Conservation (phyloP, 2,113 vertebrate genomes). For the Thamnophis sirtalis region DNA sequence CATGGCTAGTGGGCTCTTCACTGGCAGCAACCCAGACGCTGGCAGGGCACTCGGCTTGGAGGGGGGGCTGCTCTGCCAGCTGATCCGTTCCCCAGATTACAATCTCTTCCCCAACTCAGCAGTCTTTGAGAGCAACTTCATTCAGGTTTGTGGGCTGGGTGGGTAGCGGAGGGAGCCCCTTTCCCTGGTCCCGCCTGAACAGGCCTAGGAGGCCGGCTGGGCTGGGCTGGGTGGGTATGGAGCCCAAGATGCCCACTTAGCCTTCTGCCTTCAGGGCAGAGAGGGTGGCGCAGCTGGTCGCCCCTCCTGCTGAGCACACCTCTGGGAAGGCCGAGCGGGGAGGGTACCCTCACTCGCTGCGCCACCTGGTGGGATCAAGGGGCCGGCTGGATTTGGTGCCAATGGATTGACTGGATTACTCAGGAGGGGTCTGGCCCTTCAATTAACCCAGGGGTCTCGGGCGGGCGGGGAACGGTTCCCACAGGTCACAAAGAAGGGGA, state of each 20-base stretch:
- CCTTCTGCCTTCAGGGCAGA: not conserved
- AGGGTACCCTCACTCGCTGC: not conserved
- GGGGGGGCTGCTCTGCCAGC: constrained; percentile 57
- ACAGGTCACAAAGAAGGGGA: constrained; percentile 49
- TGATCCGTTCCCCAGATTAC: constrained; percentile 64
- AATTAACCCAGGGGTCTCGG: not conserved
- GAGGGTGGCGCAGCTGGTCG: not conserved
- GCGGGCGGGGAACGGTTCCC: not conserved
- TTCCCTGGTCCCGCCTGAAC: not conserved
- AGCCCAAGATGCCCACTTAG: not conserved
- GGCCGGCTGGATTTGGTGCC: not conserved
- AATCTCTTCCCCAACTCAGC: constrained; percentile 55
- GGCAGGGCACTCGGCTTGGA: constrained; percentile 55
- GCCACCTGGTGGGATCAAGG: not conserved
- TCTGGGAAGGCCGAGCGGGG: not conserved
- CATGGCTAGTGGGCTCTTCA: not conserved
- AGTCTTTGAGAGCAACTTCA: constrained; percentile 66
- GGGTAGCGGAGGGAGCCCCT: not conserved
- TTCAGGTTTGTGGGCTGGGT: constrained; percentile 49
- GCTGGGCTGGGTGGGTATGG: too few species aligned
- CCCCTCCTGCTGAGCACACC: not conserved
- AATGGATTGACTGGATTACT: not conserved
- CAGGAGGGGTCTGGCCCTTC: not conserved
- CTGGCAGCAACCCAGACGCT: not conserved
- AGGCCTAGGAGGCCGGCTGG: not conserved